Base-by-base conservation (phyloP, 2,797 vertebrate genomes). In the Coranthus polyacanthus region DNA sequence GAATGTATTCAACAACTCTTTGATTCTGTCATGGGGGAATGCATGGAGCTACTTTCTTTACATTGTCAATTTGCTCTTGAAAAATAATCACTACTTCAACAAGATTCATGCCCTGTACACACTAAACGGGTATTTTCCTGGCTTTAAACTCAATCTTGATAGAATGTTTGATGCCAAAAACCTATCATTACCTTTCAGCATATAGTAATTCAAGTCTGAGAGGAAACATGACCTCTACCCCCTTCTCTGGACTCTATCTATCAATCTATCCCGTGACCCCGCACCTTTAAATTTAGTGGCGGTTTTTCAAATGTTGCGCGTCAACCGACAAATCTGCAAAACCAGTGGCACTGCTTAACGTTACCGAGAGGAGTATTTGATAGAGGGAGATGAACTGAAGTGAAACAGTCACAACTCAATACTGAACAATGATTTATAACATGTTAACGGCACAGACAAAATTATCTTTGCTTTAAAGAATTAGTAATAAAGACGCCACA, bases 31-130 rank as follows among this genome's bases (percentile, higher is more conserved):
- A n/a, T n/a, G n/a, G n/a, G n/a, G n/a, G n/a, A n/a, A n/a, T n/a
- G n/a, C n/a, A n/a, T n/a, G n/a, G n/a, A n/a, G n/a, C n/a, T n/a
- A 58, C 2, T 20, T 63, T 55, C 15, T 65, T 61, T 26, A 15
- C 11, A 50, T 16, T 29, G 32, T 54, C 32, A 51, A 9, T 36
- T 18, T 26, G 13, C 29, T 49, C 18, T 15, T 42, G 16, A 18
- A 82, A 56, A 75, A 76, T 43, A 75, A 76, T 43, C 47, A 74
- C 41, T 17, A 29, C 36, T 68, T 77, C 15, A 56, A 54, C 61
- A 44, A 69, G 49, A 29, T 45, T 37, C 55, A 16, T 59, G 20
- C 41, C 69, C 22, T 18, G 2, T 43, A 41, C 52, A 17, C n/a
- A 22, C 32, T 67, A 0, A 2, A 29, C 9, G 49, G 43, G 17